Base-by-base conservation (phyloP, 2,888 invertebrate genomes). In the Hecatera dysodea region DNA sequence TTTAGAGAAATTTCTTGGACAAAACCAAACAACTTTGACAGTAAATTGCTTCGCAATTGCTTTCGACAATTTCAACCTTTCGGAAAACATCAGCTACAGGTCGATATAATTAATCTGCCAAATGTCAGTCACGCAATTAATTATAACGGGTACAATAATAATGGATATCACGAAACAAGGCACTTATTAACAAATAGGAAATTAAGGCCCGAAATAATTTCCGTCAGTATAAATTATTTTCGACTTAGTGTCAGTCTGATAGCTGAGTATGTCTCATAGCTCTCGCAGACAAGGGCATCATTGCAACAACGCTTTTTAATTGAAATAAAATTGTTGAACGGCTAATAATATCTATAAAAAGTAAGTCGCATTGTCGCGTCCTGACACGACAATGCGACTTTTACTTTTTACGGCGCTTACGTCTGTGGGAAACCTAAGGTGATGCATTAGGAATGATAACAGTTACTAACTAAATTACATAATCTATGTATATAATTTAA, bases 61-160 rank as follows among this genome's bases (percentile, higher is more conserved):
- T 36, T 44, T 46, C 12, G 15, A n/a, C 33, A 60, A 27, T n/a
- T 36, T 24, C 22, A 56, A 33, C 33, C n/a, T 50, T 77, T 52
- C 62, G 8, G 7, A 6, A 53, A 77, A 67, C 61, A 53, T 50
- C 50, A 60, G 15, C 17, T 27, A 42, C n/a, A 42, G 46, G 29
- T 73, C 53, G 39, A 64, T 65, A 24, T 70, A 74, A 80, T 70
- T 78, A 78, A 81, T 67, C 67, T 70, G 46, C 52, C 64, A 57
- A 65, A 69, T 57, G 66, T 62, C 78, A 81, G 48, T 67, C 70
- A 74, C 52, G 61, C 64, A 70, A 81, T 78, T 74, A 64, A 69
- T 78, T 66, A 69, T 55, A 56, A 66, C 65, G 42, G 17, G 55
- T 60, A 59, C 19, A 80, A 48, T 27, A 75, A 73, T 36, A 67